Conservation (phyloP, 2,797 vertebrate genomes). For the Sebastiscus albofasciatus region DNA sequence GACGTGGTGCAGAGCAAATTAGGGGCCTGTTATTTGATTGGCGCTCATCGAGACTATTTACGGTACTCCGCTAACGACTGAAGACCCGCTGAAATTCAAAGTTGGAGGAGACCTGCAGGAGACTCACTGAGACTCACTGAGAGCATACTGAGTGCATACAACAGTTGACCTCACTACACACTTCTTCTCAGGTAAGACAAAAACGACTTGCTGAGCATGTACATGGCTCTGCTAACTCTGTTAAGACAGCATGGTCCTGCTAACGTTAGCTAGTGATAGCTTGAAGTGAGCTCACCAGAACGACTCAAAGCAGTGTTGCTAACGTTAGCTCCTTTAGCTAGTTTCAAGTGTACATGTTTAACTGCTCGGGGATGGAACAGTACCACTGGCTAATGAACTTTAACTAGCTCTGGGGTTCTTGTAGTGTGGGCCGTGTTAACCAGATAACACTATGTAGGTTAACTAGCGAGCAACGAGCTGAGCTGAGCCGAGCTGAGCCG, state of each 20-base stretch:
- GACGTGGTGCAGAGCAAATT: too few relatives aligned
- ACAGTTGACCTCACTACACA: not conserved
- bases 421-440: not conserved
- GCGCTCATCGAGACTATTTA: not conserved
- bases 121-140: not conserved
- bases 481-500: not conserved
- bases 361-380: not conserved
- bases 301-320: not conserved
- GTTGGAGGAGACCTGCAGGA: constrained; percentile 48
- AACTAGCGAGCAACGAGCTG: not conserved
- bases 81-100: constrained; percentile 84
- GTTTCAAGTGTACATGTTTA: not conserved
- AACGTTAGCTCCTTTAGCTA: not conserved
- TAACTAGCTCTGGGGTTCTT: not conserved
- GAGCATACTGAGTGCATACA: not conserved
- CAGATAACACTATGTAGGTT: not conserved
- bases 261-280: not conserved
- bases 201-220: not conserved
- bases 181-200: constrained; percentile 46
- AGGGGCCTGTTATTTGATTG: too few relatives aligned
- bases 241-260: not conserved
- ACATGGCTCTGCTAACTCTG: not conserved
- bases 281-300: too few relatives aligned
- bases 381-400: not conserved
- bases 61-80: constrained; percentile 28